Evolutionary conservation across 2,797 vertebrate species (phyloP).

Genomic region (Ctenochaetus hawaiiensis): DNA sequence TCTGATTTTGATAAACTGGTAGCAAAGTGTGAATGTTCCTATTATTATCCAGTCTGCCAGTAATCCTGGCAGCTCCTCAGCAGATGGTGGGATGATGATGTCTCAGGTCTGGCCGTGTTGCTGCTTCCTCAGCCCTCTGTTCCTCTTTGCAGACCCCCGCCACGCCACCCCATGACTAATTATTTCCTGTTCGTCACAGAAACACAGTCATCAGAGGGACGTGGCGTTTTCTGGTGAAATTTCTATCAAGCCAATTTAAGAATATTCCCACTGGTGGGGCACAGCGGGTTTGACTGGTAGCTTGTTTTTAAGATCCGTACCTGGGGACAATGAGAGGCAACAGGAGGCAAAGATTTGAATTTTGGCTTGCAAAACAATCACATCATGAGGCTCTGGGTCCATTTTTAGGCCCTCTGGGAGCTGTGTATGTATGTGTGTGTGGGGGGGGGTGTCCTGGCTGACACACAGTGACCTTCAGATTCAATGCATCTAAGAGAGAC

Average conservation of each 20-base stretch:
- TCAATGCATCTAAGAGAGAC: slow-evolving; percentile 15
- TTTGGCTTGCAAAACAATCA: slow-evolving; percentile 48
- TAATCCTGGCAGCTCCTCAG: slow-evolving; percentile 70
- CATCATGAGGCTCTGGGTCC: slow-evolving; percentile 27
- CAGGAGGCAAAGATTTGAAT: slow-evolving; percentile 27
- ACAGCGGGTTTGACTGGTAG: slow-evolving; percentile 51
- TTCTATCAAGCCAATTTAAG: slow-evolving; percentile 63
- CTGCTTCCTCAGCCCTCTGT: slow-evolving; percentile 65
- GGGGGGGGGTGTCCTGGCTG: slow-evolving; percentile 11
- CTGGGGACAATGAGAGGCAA: slow-evolving; percentile 41
- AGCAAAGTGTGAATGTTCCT: slow-evolving; percentile 52
- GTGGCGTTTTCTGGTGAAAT: slow-evolving; percentile 52
- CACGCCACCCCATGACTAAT: slow-evolving; percentile 77
- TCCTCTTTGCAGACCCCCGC: slow-evolving; percentile 70
- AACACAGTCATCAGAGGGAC: slow-evolving; percentile 72
- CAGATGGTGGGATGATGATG: slow-evolving; percentile 76
- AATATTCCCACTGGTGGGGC: slow-evolving; percentile 58
- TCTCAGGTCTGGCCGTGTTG: slow-evolving; percentile 67
- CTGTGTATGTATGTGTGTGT: not conserved
- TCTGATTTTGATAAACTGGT: slow-evolving; percentile 41
- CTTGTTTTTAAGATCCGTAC: slow-evolving; percentile 53
- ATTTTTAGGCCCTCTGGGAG: slow-evolving; percentile 23
- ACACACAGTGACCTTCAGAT: slow-evolving; percentile 46
- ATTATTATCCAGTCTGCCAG: slow-evolving; percentile 60
- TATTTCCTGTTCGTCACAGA: slow-evolving; percentile 80